A percentile compares a stretch with the other conserved stretches of the same genome.
Conservation (phyloP, 2,113 vertebrate species). For the Pluvialis apricaria region DNA sequence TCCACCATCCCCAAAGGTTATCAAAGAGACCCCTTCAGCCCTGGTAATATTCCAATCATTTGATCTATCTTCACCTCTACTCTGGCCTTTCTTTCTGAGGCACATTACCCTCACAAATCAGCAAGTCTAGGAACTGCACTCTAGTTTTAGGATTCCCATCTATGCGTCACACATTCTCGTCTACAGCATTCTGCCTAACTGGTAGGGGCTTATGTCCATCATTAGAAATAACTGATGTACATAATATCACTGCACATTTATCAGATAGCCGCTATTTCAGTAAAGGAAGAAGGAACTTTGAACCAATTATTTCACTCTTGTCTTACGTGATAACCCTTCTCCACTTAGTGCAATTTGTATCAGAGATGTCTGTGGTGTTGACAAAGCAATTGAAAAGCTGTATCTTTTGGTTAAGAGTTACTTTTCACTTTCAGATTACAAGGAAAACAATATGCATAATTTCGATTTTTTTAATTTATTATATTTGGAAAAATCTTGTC, state of each 20-base stretch:
- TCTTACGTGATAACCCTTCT: background rate
- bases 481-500: background rate
- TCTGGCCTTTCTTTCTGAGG: background rate
- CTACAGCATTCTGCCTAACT: background rate
- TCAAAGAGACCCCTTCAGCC: background rate
- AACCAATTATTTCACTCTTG: background rate
- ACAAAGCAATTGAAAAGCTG: background rate
- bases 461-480: background rate
- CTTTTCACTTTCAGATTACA: background rate
- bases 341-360: background rate
- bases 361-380: background rate
- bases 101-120: background rate
- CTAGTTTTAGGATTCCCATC: background rate
- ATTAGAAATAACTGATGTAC: background rate
- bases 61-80: background rate
- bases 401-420: background rate
- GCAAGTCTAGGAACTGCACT: background rate
- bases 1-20: background rate
- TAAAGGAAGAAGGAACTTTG: background rate
- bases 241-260: background rate
- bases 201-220: background rate
- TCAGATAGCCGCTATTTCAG: background rate
- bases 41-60: background rate
- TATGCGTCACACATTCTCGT: background rate
- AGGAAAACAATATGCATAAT: background rate